Percentiles rank a stretch among this genome's conserved stretches.
Conservation (phyloP, 2,113 vertebrate genomes). For the Picathartes gymnocephalus region DNA sequence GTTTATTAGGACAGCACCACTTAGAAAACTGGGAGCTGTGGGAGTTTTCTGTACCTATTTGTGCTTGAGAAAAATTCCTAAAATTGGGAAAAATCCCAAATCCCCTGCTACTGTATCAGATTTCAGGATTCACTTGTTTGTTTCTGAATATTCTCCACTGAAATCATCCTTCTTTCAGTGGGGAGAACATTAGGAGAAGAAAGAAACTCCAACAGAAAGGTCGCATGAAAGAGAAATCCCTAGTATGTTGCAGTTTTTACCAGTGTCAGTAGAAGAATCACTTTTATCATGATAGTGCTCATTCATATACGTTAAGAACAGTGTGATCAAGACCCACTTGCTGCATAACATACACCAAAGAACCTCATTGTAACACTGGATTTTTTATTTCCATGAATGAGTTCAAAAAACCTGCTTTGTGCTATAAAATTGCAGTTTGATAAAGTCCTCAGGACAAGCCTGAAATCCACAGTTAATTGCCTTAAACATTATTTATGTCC, state of each 20-base stretch:
- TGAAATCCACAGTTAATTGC: not conserved
- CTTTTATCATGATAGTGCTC: not conserved
- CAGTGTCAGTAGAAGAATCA: not conserved
- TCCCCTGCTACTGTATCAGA: not conserved
- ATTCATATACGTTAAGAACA: not conserved
- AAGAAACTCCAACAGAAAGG: not conserved
- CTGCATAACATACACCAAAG: not conserved
- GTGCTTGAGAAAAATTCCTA: not conserved
- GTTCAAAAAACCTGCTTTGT: not conserved
- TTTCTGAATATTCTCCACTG: not conserved
- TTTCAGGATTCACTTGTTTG: not conserved
- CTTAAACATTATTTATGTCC: not conserved
- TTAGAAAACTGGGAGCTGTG: not conserved
- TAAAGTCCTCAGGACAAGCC: not conserved
- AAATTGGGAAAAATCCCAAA: not conserved
- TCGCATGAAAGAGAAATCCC: not conserved
- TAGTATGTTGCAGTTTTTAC: not conserved
- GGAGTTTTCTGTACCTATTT: not conserved
- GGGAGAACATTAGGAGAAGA: not conserved
- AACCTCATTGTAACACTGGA: not conserved
- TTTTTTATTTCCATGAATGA: not conserved
- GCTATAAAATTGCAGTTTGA: not conserved
- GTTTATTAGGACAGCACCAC: not conserved
- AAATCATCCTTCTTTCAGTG: not conserved
- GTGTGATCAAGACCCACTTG: not conserved